Evolutionary conservation across 2,113 vertebrate species (phyloP), one percentile per base, ranked within the genome.

Genomic region (Rostratula benghalensis): DNA sequence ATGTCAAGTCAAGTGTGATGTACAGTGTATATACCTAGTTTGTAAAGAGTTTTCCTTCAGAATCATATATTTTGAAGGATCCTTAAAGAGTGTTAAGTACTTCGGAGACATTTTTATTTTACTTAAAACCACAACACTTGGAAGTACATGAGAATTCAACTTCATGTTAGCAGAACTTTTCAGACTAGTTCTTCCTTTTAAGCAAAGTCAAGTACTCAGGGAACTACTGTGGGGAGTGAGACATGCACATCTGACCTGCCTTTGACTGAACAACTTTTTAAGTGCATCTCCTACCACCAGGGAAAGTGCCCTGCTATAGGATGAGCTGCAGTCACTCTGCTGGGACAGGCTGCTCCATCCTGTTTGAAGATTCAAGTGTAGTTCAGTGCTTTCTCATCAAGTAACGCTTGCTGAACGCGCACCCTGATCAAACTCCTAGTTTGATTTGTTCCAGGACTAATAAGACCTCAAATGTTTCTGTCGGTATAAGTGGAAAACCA

Each of bases 1-100:
- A 22, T 69, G 33, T 39, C 9, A 28, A 0, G 33, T 39, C 9
- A 28, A 0, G 48, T 68, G 16, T 12, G 15, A 51, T 91, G 76
- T 90, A 30, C 46, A 75, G 31, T 60, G 23, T 91, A 2, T 46
- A 78, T 78, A 41, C 8, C 45, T 84, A 51, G 7, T 73, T 67
- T 83, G n/a, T n/a, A 15, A 45, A 9, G 8, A n/a, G n/a, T 75
- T 45, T 74, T 70, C 41, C 91, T 90, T 79, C 39, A 45, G 28
- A 87, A 73, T 63, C 22, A 50, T 15, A 1, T 5, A 14, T 77
- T 87, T 81, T 57, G 31, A 35, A 45, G 7, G 37, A 45, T 46
- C 19, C 13, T 3, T 56, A 28, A 83, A 84, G 25, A 50, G n/a
- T 23, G n/a, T 33, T 21, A 31, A 45, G 11, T 50, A 18, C 61